Conservation (phyloP, 2,888 invertebrate genomes). For the Opisthograptis luteolata region DNA sequence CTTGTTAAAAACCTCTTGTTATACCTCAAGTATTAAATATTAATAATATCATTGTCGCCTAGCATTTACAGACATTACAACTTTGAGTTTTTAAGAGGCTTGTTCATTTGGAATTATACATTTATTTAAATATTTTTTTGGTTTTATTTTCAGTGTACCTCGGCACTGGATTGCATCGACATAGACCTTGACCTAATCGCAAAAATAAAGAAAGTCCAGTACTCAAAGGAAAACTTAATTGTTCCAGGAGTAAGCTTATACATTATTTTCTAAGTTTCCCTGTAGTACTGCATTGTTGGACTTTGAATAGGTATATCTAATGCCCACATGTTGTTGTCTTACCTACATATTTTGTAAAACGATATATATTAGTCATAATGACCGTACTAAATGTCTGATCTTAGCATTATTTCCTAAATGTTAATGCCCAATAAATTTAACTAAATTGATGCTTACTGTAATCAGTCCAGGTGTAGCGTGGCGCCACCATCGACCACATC, state of each 20-base stretch:
- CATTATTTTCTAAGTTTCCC: conserved; percentile 46
- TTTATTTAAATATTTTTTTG: conserved; percentile 33
- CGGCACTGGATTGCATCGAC: conserved; percentile 69
- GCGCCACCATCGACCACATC: too few relatives aligned
- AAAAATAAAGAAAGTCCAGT: conserved; percentile 60
- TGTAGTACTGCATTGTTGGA: conserved; percentile 59
- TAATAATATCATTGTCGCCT: not conserved
- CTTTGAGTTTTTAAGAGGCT: conserved; percentile 10
- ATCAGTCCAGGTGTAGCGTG: too few relatives aligned
- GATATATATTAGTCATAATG: conserved; percentile 44
- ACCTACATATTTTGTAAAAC: conserved; percentile 43
- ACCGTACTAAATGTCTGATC: conserved; percentile 14
- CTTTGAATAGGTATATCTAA: conserved; percentile 59
- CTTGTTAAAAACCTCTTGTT: not conserved
- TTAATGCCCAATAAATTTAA: conserved; percentile 3
- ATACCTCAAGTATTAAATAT: not conserved
- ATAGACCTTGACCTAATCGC: conserved; percentile 55
- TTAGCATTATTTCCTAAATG: conserved; percentile 12
- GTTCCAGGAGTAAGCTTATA: conserved; percentile 59
- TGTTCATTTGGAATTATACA: conserved; percentile 29
- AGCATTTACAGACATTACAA: conserved; percentile 3
- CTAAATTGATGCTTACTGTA: conserved; percentile 31
- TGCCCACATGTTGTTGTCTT: conserved; percentile 51
- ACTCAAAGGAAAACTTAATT: conserved; percentile 54
- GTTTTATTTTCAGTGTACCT: conserved; percentile 70